Conservation (phyloP, 1,140 invertebrate genomes). For the Nasonia giraulti region DNA sequence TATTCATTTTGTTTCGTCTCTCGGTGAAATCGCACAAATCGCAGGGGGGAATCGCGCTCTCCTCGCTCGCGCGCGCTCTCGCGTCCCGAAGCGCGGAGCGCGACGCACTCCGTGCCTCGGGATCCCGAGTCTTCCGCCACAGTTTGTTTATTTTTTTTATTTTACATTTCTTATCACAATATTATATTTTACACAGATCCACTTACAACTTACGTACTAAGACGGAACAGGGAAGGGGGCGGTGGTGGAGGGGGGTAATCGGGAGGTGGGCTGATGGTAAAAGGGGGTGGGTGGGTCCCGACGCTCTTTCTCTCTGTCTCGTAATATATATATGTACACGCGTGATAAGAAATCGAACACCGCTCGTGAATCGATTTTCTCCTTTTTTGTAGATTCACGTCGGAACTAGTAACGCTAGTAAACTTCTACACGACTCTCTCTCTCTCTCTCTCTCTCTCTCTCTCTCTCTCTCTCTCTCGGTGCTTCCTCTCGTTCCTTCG, state of each 20-base stretch:
- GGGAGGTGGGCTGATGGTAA: not conserved
- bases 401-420: slow-evolving; percentile 68
- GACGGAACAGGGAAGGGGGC: slow-evolving; percentile 11
- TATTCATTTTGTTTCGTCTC: not conserved
- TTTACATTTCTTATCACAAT: slow-evolving; percentile 73
- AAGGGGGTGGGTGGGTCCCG: slow-evolving; percentile 1
- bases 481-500: not conserved
- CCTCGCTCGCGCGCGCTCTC: slow-evolving; percentile 5
- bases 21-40: slow-evolving; percentile 64
- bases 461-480: slow-evolving; percentile 20
- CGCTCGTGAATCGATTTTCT: slow-evolving; percentile 29
- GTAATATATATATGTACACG: slow-evolving; percentile 59
- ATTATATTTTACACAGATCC: slow-evolving; percentile 71
- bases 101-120: not conserved
- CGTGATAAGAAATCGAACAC: slow-evolving; percentile 52
- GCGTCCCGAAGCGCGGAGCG: not conserved
- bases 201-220: slow-evolving; percentile 67
- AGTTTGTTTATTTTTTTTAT: slow-evolving; percentile 53
- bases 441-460: slow-evolving; percentile 26
- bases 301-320: slow-evolving; percentile 22
- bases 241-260: not conserved
- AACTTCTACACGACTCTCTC: slow-evolving; percentile 61
- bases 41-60: slow-evolving; percentile 40
- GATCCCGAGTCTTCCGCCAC: not conserved
- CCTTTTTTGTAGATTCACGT: slow-evolving; percentile 51